These are phyloP conservation scores for Luehdorfia chinensis DNA, from an alignment of 1,140 invertebrate genomes.

Conservation along the genomic window DNA sequence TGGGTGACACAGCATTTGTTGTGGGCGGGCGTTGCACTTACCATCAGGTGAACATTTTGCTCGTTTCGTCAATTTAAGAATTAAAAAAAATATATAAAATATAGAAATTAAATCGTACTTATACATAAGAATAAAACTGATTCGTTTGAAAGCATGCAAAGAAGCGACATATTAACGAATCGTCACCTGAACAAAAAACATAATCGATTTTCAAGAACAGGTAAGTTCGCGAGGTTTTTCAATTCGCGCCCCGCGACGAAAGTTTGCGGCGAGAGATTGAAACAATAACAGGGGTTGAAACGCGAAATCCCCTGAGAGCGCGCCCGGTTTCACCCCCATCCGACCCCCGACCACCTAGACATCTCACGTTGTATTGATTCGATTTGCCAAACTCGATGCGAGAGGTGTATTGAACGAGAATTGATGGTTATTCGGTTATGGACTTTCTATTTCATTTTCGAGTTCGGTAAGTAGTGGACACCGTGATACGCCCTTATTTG, in stretches of 20 bases:
- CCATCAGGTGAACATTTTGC: too few relatives aligned
- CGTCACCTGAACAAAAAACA: too few relatives aligned
- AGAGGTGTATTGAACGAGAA: slow-evolving; percentile 6
- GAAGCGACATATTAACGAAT: too few relatives aligned
- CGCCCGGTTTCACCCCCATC: not conserved
- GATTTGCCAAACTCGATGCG: slow-evolving; percentile 31
- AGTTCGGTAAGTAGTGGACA: not conserved
- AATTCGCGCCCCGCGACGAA: slow-evolving; percentile 26
- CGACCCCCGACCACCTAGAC: not conserved
- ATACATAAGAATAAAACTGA: too few relatives aligned
- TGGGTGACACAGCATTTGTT: too few relatives aligned
- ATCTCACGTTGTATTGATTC: slow-evolving; percentile 37
- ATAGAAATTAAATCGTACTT: too few relatives aligned
- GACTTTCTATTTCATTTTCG: slow-evolving; percentile 11
- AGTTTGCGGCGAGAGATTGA: slow-evolving; percentile 45
- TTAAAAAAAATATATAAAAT: too few relatives aligned
- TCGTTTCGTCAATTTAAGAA: too few relatives aligned
- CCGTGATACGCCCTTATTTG: not conserved
- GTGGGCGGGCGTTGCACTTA: too few relatives aligned
- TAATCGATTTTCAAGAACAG: slow-evolving; percentile 13
- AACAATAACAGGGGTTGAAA: slow-evolving; percentile 53
- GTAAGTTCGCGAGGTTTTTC: slow-evolving; percentile 35
- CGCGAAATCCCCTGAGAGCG: slow-evolving; percentile 26
- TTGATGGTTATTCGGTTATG: slow-evolving; percentile 15
- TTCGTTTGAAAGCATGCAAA: too few relatives aligned